Base-by-base conservation (phyloP, 1,140 invertebrate genomes). In the Aphelenchoides besseyi region DNA sequence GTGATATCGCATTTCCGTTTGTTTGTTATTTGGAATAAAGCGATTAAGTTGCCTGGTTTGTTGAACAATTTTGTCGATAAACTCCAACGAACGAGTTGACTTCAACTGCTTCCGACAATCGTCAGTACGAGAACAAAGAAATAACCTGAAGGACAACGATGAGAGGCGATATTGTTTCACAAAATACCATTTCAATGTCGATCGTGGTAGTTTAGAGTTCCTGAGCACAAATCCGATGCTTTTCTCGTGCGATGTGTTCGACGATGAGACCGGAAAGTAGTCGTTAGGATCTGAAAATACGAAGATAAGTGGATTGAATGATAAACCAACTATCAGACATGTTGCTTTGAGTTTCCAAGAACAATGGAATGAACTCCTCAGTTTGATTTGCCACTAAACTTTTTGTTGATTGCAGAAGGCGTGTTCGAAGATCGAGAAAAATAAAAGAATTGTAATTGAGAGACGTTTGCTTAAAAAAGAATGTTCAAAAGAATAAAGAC, bases 121-220 rank as follows among this genome's bases (percentile, higher is more conserved):
- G n/a, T n/a, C n/a, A n/a, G n/a, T n/a, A n/a, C n/a, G n/a, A n/a
- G n/a, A n/a, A n/a, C n/a, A n/a, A n/a, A n/a, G n/a, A n/a, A n/a
- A n/a, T n/a, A n/a, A n/a, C n/a, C n/a, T n/a, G n/a, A n/a, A n/a
- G n/a, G n/a, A n/a, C n/a, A n/a, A 5, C 37, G 37, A 8, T 41
- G 5, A 8, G 37, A 41, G 37, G 5, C 5, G n/a, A 41, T 41
- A 41, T 41, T 41, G 37, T 41, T 41, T 5, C n/a, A n/a, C 37
- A 41, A n/a, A 41, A n/a, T n/a, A 59, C 55, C 55, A 59, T 59
- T 59, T 59, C 5, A 59, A 59, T 8, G 32, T 16, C 18, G 5
- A 8, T 16, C 55, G 55, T 33, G 55, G 5, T 8, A 29, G 12
- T 29, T 5, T 16, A 16, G 55, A 59, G 55, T 59, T 23, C 5